Base-by-base conservation (phyloP, 2,113 vertebrate genomes). In the Chionomys nivalis region DNA sequence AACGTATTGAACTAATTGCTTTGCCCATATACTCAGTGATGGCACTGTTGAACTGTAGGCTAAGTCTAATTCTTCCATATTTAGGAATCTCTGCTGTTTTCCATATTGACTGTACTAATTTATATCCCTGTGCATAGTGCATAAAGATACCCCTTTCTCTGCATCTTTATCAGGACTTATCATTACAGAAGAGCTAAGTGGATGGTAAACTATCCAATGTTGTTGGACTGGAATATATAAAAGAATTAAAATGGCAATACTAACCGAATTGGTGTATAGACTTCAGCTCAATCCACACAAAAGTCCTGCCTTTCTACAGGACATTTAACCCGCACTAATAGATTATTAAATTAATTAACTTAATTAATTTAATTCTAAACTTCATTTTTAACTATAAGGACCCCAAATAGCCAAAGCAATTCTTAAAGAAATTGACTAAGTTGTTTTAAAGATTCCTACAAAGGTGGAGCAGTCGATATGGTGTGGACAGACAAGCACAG, bases 391-490 rank as follows among this genome's bases (percentile, higher is more conserved):
- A 89, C 44, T 47, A 65, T 61, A 83, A 49, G 26, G 28, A 36
- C 6, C 16, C 31, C 36, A 58, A 65, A 65, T 19, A 78, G 28
- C 23, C 68, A 89, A 94, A 65, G 88, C 5, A 65, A n/a, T 85
- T 52, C 14, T 89, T n/a, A 75, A 87, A 70, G 23, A 70, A 91
- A 90, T 83, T 44, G 52, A 44, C 21, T 78, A 92, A n/a, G 49
- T 61, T 68, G 28, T 83, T 70, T 96, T 26, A 83, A 89, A 96
- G 61, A 12, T 88, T 96, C 42, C 26, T 36, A 76, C 13, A 39
- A 68, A 82, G 19, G 31, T 24, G 63, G 16, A 36, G 1, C 31
- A 75, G 39, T 75, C 19, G 47, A 92, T 33, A 65, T 13, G 11
- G 13, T 8, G 13, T 65, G 70, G 7, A 85, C 1, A 92, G 33